Base-by-base conservation (phyloP, 2,888 invertebrate species). In the Anthophora plumipes region DNA sequence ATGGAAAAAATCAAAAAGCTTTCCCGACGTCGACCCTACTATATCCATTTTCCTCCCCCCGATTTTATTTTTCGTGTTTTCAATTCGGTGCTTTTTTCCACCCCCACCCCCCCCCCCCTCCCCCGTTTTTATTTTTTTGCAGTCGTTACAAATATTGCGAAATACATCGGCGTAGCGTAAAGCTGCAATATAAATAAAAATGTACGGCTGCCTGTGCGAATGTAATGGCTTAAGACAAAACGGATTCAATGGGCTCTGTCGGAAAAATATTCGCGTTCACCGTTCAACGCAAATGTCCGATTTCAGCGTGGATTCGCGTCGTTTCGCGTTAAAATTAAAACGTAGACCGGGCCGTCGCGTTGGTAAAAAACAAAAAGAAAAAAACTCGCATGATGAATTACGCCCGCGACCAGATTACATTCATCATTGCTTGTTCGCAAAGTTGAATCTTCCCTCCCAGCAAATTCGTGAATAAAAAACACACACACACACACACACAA, bases 301-400 rank as follows among this genome's bases (percentile, higher is more conserved):
- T 60, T 22, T 41, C 67, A 43, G 31, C 75, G 60, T 22, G 60
- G 37, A 61, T 39, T 43, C 46, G 11, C 43, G 48, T 31, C 22
- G 37, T 57, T 64, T 48, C 55, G n/a, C 39, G 71, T 48, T 37
- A 55, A 69, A 67, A 79, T 78, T 78, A 69, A 72, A 69, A 78
- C 63, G 64, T 14, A 31, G 48, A 7, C 5, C 17, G n/a, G 17
- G 3, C 43, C 66, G 69, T 25, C 39, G 54, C 14, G 17, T 31
- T n/a, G 48, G 17, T 50, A 6, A 1, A n/a, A 50, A 50, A 50
- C 17, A n/a, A n/a, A n/a, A 31, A 31, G 43, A 9, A 43, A 57
- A 80, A 81, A 61, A 20, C 22, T 41, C 37, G 64, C 20, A 20
- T 43, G 73, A 70, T 25, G 81, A 81, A 75, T 75, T 66, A 67